phyloP scores from a whole-genome alignment of 2,888 invertebrate species.

The Julus scandinavius region DNA sequence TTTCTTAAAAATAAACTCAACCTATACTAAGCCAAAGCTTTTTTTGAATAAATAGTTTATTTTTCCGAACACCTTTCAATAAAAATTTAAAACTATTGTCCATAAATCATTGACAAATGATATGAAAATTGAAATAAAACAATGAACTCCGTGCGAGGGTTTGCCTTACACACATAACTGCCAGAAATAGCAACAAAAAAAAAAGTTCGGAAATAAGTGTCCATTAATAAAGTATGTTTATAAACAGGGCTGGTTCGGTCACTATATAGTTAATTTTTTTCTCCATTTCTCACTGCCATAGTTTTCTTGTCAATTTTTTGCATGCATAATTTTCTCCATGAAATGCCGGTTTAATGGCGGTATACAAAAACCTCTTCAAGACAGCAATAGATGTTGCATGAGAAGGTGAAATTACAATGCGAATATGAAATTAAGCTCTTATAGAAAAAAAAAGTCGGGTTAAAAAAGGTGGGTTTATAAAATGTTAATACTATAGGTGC shows the following conservation, averaged over 20 bases:
- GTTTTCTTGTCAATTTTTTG: constrained; percentile 35
- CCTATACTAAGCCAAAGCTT: too few relatives aligned
- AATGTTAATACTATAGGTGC: neutral
- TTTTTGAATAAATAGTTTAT: too few relatives aligned
- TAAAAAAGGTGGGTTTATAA: constrained; percentile 17
- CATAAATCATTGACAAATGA: too few relatives aligned
- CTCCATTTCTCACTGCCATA: neutral
- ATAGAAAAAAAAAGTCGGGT: neutral
- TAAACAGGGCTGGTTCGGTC: neutral
- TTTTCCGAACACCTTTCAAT: too few relatives aligned
- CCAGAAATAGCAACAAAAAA: neutral
- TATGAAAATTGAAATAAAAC: too few relatives aligned
- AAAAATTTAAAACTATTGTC: too few relatives aligned
- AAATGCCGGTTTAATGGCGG: neutral
- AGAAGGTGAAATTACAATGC: constrained; percentile 34
- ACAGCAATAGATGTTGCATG: neutral
- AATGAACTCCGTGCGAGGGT: neutral
- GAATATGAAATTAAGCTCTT: constrained; percentile 19
- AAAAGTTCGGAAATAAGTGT: neutral
- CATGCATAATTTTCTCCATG: constrained; percentile 16
- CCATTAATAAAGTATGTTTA: neutral
- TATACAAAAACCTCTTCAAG: neutral
- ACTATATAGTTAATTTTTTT: neutral
- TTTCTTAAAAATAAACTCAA: too few relatives aligned
- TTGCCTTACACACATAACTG: neutral